A percentile compares a stretch with the other conserved stretches of the same genome.
Evolutionary conservation across 2,888 invertebrate genomes (phyloP).

Genomic region (Andrena camellia): DNA sequence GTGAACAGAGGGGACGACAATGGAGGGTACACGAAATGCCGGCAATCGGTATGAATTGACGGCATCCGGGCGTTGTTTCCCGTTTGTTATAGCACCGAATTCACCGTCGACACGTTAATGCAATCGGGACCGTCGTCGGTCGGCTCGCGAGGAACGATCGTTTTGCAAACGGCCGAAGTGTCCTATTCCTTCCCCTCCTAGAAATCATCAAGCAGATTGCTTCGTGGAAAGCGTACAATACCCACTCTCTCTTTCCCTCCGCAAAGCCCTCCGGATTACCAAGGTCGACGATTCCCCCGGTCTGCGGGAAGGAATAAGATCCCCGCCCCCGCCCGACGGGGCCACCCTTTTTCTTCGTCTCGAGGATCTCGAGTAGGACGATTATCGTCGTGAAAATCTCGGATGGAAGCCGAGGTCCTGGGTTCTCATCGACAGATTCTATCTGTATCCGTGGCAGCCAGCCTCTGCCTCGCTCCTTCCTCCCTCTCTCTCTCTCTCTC

Average conservation of each 20-base stretch:
- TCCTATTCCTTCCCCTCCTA: background rate
- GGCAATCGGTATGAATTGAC: constrained; percentile 35
- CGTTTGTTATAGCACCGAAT: constrained; percentile 19
- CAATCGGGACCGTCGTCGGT: constrained; percentile 2
- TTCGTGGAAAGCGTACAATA: constrained; percentile 59
- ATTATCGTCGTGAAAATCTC: constrained; percentile 78
- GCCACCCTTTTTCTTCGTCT: constrained; percentile 58
- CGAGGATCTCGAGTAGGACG: constrained; percentile 69
- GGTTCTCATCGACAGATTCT: constrained; percentile 72
- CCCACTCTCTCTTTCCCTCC: constrained; percentile 21
- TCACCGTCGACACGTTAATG: constrained; percentile 35
- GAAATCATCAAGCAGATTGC: constrained; percentile 68
- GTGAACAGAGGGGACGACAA: constrained; percentile 39
- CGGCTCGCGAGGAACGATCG: constrained; percentile 3
- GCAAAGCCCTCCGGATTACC: constrained; percentile 67
- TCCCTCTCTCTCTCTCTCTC: background rate
- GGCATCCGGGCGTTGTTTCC: constrained; percentile 27
- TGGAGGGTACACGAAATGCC: constrained; percentile 26
- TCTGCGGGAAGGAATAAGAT: constrained; percentile 66
- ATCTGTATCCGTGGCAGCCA: constrained; percentile 67
- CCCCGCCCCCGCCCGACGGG: constrained; percentile 2
- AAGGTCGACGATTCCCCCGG: constrained; percentile 70
- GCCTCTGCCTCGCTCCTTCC: constrained; percentile 40
- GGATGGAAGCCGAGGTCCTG: constrained; percentile 64
- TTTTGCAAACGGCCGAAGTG: constrained; percentile 23